Base-by-base conservation (phyloP, 2,113 vertebrate species). In the Tauraco erythrolophus region DNA sequence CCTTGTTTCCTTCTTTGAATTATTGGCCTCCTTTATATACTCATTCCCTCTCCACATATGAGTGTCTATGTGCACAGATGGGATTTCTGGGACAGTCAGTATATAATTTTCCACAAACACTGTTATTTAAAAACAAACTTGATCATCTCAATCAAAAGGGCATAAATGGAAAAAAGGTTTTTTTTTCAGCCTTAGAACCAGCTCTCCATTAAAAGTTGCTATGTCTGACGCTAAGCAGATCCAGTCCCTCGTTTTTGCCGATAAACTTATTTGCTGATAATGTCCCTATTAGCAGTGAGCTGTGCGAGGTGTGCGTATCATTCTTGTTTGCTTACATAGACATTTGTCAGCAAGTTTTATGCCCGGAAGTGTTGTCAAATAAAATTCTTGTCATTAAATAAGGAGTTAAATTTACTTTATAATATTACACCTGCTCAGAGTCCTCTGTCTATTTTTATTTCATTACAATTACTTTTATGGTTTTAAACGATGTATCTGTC, bases 71-170 rank as follows among this genome's bases (percentile, higher is more conserved):
- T 87, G 84, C 90, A 93, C 95, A 93, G 81, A 78, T 93, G 92
- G 90, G 72, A 81, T 92, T 95, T 94, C 86, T 92, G 74, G 89
- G 92, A 94, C 89, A 94, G 60, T 84, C 68, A 46, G 35, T 95
- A 56, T 80, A 54, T 91, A 46, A 75, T 75, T 75, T 89, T 82
- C 37, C 46, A 71, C 50, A 75, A 81, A 78, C 53, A 25, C 61
- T 80, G 57, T 92, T 97, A 77, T 71, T 96, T 86, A 84, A 95
- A 93, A 92, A 65, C 64, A 89, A 91, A 87, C n/a, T 65, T 6
- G 2, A 87, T 84, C 58, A 89, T 94, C 71, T 92, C 76, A 78
- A 46, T 84, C 76, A 72, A 65, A 90, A 56, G 35, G 21, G 46
- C 41, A n/a, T 71, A 78, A 88, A 75, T 71, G 25, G 48, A 31